These are phyloP conservation scores for Cinara cedri DNA, from an alignment of 2,888 invertebrate species.

Conservation along the genomic window DNA sequence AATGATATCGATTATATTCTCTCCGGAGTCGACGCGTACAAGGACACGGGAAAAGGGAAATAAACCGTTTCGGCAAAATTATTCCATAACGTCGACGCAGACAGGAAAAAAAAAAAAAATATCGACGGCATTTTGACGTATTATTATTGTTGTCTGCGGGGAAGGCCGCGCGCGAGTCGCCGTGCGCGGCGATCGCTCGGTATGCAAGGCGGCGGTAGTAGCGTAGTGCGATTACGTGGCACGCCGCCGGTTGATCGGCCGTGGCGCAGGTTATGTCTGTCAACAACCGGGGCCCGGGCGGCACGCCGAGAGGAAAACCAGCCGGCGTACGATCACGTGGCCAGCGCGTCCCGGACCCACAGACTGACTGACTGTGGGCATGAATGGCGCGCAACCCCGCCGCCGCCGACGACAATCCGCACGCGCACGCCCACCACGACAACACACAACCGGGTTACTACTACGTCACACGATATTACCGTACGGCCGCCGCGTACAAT, in stretches of 20 bases:
- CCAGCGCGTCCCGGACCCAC: conserved; percentile 52
- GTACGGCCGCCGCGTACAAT: conserved; percentile 30
- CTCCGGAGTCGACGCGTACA: too few relatives aligned
- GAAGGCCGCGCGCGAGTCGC: neutral
- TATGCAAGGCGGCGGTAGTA: conserved; percentile 29
- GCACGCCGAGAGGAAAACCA: conserved; percentile 23
- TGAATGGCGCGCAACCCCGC: conserved; percentile 47
- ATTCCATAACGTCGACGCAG: neutral
- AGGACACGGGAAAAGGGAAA: neutral
- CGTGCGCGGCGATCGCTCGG: conserved; percentile 35
- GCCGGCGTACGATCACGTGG: conserved; percentile 56
- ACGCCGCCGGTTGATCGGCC: conserved; percentile 55
- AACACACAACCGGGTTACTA: conserved; percentile 17
- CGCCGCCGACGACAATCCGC: neutral
- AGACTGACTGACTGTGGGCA: conserved; percentile 57
- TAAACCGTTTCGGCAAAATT: neutral
- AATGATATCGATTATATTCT: too few relatives aligned
- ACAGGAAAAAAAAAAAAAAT: too few relatives aligned
- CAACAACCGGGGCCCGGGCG: conserved; percentile 39
- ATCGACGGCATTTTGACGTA: too few relatives aligned
- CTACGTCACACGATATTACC: conserved; percentile 53
- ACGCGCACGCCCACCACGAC: conserved; percentile 18
- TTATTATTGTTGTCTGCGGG: too few relatives aligned
- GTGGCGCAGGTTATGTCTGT: conserved; percentile 56
- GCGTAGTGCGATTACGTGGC: conserved; percentile 43